A percentile compares a stretch with the other conserved stretches of the same genome.
phyloP scores from a whole-genome alignment of 2,888 invertebrate species.

The Yponomeuta sedellus region DNA sequence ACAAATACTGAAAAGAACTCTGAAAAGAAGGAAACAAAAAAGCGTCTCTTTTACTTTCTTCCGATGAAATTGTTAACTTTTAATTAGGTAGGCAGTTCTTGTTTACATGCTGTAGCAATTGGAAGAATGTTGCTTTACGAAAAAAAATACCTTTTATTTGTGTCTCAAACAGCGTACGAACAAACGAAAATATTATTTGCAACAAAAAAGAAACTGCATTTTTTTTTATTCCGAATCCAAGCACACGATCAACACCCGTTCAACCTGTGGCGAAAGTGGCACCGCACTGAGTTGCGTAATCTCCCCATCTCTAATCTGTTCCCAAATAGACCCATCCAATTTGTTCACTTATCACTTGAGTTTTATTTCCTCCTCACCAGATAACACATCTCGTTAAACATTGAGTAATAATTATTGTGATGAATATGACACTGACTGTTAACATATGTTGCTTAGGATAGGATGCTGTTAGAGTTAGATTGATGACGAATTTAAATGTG shows the following conservation, averaged over 20 bases:
- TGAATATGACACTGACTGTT: background rate
- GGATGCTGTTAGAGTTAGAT: background rate
- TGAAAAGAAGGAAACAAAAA: too few relatives aligned
- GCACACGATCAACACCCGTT: background rate
- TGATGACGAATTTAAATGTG: background rate
- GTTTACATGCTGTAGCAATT: too few relatives aligned
- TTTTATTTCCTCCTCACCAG: constrained; percentile 11
- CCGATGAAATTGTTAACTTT: too few relatives aligned
- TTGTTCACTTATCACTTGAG: constrained; percentile 14
- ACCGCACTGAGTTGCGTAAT: constrained; percentile 11
- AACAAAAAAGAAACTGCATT: too few relatives aligned
- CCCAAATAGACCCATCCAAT: constrained; percentile 21
- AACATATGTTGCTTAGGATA: background rate
- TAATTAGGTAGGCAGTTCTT: too few relatives aligned
- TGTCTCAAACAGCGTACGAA: background rate
- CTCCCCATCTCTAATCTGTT: constrained; percentile 18
- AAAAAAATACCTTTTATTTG: background rate
- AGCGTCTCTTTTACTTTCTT: too few relatives aligned
- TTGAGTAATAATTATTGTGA: constrained; percentile 5
- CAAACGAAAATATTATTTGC: too few relatives aligned
- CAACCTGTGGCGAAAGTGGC: constrained; percentile 6
- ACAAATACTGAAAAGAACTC: too few relatives aligned
- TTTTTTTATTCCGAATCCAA: background rate
- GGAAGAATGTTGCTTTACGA: too few relatives aligned
- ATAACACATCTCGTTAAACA: constrained; percentile 5